Evolutionary conservation across 2,113 vertebrate species (phyloP), one percentile per base, ranked within the genome.

Genomic region (Vombatus ursinus): DNA sequence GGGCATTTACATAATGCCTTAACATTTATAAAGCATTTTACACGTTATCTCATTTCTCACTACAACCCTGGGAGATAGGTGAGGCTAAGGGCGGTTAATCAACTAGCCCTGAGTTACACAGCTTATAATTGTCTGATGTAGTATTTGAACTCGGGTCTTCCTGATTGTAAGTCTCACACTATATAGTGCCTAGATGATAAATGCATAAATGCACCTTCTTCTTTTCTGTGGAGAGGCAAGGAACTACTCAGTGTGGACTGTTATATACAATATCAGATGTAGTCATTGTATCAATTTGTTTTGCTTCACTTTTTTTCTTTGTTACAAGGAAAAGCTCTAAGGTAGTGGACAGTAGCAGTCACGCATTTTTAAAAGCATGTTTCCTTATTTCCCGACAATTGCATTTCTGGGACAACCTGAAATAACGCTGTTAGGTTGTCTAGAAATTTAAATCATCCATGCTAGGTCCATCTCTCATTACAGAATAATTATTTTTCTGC

Each of bases 401-500:
- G 31, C 31, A 96, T 93, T 89, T 90, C 68, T 91, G 89, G 91
- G 61, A 96, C 91, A 95, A 25, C 37, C 49, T 91, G 94, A 61
- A 91, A 95, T 97, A 91, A 94, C 3, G 89, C 48, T 49, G 22
- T 91, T 95, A 94, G 51, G 14, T 68, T 96, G 92, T 91, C 93
- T 77, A 57, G 94, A 44, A 14, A 92, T 97, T 54, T 91, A 94
- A 89, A 61, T 16, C 51, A 19, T 68, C 90, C 51, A 68, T 89
- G n/a, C 94, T 93, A 91, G 97, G 96, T 92, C 93, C 92, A 47
- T 96, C 90, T 53, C 37, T 23, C 54, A 31, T 84, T 96, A 95
- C 53, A 94, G 50, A 61, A 68, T 91, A 95, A 94, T 96, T 94
- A 48, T n/a, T 91, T 93, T 93, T 48, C 93, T 93, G 94, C 57